Base-by-base conservation (phyloP, 2,113 vertebrate genomes). In the Nestor notabilis region DNA sequence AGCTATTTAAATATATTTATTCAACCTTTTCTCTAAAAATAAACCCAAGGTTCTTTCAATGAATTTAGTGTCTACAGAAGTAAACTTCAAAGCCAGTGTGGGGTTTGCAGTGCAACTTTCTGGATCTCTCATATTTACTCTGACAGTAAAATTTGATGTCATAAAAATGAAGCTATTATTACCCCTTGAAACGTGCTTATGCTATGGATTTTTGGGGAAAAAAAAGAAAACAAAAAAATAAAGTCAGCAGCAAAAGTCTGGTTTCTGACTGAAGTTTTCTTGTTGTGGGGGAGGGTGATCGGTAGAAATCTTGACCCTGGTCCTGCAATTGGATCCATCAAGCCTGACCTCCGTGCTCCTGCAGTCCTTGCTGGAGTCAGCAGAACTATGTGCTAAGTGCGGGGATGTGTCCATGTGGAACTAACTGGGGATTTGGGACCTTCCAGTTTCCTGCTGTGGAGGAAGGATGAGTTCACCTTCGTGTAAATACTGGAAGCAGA, bases 321-420 rank as follows among this genome's bases (percentile, higher is more conserved):
- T 89, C 55, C 61, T 92, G 77, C 74, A 82, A 55, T 2, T 69
- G 93, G 47, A 87, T 89, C 81, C 83, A 86, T 92, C 91, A 89
- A 74, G 39, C 68, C 76, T 92, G 80, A 89, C 94, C 91, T 89
- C 86, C 78, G 58, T 58, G 75, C 83, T 89, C 65, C 77, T 75
- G 83, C 83, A 84, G 83, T 43, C 39, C 89, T 87, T 75, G 66
- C 74, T 92, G 39, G 35, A 82, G 61, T 85, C 72, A 95, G 93
- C 83, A 93, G 85, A 95, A 82, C 69, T 87, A n/a, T 0, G 2
- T 49, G 52, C 61, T 78, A 95, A 93, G 47, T 79, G 92, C 65
- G 79, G 84, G 60, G 50, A 69, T 87, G 61, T 93, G 60, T 71
- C 75, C 87, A 60, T 56, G 87, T 94, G 87, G 90, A 96, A 87